Percentiles rank a stretch among this genome's conserved stretches.
These are phyloP conservation scores for Drosophila anomalipes DNA, from an alignment of 2,888 invertebrate genomes.

Conservation along the genomic window DNA sequence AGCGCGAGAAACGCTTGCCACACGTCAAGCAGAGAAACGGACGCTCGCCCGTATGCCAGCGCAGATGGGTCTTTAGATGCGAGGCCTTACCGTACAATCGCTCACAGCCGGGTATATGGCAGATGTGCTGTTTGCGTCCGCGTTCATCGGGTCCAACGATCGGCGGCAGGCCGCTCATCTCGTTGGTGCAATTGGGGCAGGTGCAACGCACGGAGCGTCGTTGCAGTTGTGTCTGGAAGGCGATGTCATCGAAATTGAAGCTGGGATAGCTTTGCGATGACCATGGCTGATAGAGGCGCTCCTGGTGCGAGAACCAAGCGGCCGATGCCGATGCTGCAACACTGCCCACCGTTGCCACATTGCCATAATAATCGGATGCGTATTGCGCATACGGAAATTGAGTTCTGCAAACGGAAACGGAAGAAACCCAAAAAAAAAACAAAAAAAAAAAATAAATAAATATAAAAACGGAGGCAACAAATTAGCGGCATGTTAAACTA, in stretches of 20 bases:
- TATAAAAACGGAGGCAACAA: slow-evolving; percentile 3
- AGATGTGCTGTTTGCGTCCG: slow-evolving; percentile 93
- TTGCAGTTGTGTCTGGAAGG: slow-evolving; percentile 87
- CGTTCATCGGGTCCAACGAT: slow-evolving; percentile 90
- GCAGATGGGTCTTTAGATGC: slow-evolving; percentile 95
- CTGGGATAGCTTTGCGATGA: slow-evolving; percentile 82
- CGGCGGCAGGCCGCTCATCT: slow-evolving; percentile 91
- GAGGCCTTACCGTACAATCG: slow-evolving; percentile 97
- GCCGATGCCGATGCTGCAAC: slow-evolving; percentile 80
- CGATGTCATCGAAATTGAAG: slow-evolving; percentile 84
- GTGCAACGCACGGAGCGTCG: slow-evolving; percentile 91
- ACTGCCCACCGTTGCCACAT: slow-evolving; percentile 78
- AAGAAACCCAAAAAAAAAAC: neutral
- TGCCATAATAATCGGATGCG: slow-evolving; percentile 84
- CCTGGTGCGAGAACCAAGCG: slow-evolving; percentile 85
- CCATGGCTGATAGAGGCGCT: slow-evolving; percentile 84
- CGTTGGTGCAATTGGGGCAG: slow-evolving; percentile 93
- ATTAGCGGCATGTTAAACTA: slow-evolving; percentile 28
- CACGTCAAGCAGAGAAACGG: slow-evolving; percentile 96
- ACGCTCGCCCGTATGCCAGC: slow-evolving; percentile 97
- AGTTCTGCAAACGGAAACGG: slow-evolving; percentile 63
- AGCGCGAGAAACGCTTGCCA: slow-evolving; percentile 95
- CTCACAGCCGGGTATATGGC: slow-evolving; percentile 94
- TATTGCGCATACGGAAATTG: slow-evolving; percentile 85
- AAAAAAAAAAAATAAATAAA: neutral